Percentiles rank a stretch among this genome's conserved stretches.
These are phyloP conservation scores for Parapsyche elsis DNA, from an alignment of 1,140 invertebrate species.

Conservation along the genomic window DNA sequence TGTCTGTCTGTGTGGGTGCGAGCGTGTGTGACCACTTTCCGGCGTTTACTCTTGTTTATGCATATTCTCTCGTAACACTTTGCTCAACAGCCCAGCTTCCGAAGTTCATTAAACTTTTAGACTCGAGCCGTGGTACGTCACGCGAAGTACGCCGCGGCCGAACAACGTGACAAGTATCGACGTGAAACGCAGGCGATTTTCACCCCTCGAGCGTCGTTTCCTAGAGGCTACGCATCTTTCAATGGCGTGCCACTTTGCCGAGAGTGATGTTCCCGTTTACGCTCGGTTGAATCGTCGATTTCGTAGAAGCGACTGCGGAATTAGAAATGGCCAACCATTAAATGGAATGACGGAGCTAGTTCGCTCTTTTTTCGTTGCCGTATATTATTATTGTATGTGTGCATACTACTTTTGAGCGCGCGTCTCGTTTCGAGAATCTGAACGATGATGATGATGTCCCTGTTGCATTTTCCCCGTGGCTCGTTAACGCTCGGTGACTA, in stretches of 20 bases:
- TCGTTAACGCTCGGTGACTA: no score
- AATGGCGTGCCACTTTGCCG: conserved; percentile 20
- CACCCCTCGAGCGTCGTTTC: background rate
- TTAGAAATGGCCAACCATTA: conserved; percentile 16
- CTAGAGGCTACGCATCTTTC: background rate
- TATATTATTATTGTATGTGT: no score
- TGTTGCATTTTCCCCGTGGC: no score
- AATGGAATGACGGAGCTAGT: background rate
- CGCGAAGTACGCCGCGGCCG: background rate
- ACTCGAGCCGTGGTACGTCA: conserved; percentile 43
- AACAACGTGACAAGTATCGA: background rate
- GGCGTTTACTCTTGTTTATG: conserved; percentile 46
- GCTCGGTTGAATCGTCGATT: conserved; percentile 21
- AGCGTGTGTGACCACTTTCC: conserved; percentile 30
- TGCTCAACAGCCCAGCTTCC: conserved; percentile 33
- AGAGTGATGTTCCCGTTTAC: conserved; percentile 40
- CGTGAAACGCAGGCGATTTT: no score
- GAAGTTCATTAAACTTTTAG: conserved; percentile 48
- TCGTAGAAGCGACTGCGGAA: conserved; percentile 22
- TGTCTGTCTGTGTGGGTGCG: background rate
- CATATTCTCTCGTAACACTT: conserved; percentile 49
- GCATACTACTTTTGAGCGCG: no score
- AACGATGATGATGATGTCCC: no score
- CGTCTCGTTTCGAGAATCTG: no score
- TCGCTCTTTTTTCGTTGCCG: no score